Evolutionary conservation across 2,888 invertebrate species (phyloP), one percentile per base, ranked within the genome.

Genomic region (Philereme vetulata): DNA sequence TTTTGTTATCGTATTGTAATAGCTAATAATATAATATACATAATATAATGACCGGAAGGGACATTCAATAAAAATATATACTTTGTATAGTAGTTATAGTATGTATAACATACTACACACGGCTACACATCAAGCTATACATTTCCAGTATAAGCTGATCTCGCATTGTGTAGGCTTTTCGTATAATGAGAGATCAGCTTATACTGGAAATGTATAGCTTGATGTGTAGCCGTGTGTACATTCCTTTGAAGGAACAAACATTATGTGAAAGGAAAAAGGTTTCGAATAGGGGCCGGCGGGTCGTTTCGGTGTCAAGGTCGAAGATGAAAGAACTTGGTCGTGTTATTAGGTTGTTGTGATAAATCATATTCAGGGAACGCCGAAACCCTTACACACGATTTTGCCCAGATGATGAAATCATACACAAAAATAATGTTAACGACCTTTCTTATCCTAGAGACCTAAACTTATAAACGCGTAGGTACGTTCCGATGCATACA

Each of bases 261-360:
- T 58, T 55, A 21, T 45, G 51, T 60, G 38, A 61, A 56, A 51
- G 64, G 62, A 60, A 62, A 65, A 65, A 51, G 51, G 44, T 45
- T 58, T 62, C 46, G 49, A 59, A 65, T 61, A 53, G 52, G 57
- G 62, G 58, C 58, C 59, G 52, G 46, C 50, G 56, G 55, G 48
- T 46, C 38, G 54, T 59, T 62, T 64, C 50, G 53, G 49, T 57
- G 67, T 65, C 67, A 67, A 65, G 65, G 69, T 59, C 47, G 40
- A 40, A n/a, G n/a, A n/a, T n/a, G n/a, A n/a, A n/a, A n/a, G n/a
- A 56, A 51, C n/a, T 45, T 11, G 4, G 33, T 36, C 36, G 5
- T 11, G 35, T 44, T 11, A 21, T 44, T 21, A 21, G 7, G 43
- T 11, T 43, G 43, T 40, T 44, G 44, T 44, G 21, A n/a, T 4